Percentiles rank a stretch among this genome's conserved stretches.
Conservation (phyloP, 2,888 invertebrate species). For the Netelia virgata region DNA sequence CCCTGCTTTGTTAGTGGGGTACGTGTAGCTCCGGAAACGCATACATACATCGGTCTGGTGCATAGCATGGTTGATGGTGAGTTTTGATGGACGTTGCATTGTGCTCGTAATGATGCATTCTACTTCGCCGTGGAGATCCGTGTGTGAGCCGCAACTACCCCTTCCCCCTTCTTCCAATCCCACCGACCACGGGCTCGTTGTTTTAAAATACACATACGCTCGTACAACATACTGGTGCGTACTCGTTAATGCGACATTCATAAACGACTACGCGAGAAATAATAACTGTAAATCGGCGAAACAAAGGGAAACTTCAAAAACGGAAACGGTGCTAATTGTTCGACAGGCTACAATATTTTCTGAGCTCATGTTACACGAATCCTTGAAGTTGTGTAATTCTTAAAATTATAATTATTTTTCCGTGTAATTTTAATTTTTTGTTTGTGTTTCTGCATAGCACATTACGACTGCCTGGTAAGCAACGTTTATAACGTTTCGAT, state of each 20-base stretch:
- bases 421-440: too few relatives aligned
- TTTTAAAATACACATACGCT: constrained; percentile 48
- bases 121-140: constrained; percentile 66
- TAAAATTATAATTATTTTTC: too few relatives aligned
- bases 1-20: constrained; percentile 42
- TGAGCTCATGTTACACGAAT: background rate
- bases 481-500: too few relatives aligned
- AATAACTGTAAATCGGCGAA: constrained; percentile 52
- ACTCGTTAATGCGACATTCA: constrained; percentile 73
- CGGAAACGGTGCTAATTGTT: too few relatives aligned
- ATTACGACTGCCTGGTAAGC: too few relatives aligned
- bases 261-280: constrained; percentile 32
- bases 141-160: constrained; percentile 65
- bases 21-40: constrained; percentile 28
- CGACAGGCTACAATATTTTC: too few relatives aligned
- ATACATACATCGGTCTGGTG: constrained; percentile 36
- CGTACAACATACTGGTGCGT: constrained; percentile 61
- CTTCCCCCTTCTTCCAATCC: background rate
- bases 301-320: constrained; percentile 21
- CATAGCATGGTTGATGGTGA: constrained; percentile 65
- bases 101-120: constrained; percentile 81
- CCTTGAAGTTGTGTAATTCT: too few relatives aligned
- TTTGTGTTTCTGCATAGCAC: too few relatives aligned
- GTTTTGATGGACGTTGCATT: constrained; percentile 81
- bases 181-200: constrained; percentile 70